phyloP scores from a whole-genome alignment of 2,797 vertebrate genomes.

The Anomalospiza imberbis region DNA sequence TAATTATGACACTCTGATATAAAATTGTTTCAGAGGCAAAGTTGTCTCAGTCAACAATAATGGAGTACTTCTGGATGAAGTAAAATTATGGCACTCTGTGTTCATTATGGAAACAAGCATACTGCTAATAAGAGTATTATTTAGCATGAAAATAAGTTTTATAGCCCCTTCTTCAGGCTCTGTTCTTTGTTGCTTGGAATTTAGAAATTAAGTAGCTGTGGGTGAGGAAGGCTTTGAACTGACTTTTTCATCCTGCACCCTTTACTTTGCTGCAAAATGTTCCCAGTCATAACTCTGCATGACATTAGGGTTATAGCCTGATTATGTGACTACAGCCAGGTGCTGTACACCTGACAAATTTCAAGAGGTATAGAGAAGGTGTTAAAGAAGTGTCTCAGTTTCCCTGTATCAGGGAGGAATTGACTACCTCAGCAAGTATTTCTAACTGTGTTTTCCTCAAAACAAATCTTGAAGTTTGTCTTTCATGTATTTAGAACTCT shows the following conservation, averaged over 20 bases:
- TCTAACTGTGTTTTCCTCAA: background rate
- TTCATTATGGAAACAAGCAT: background rate
- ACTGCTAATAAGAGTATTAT: background rate
- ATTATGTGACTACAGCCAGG: background rate
- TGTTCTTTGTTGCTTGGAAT: background rate
- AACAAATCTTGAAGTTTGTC: background rate
- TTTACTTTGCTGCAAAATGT: background rate
- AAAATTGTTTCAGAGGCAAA: background rate
- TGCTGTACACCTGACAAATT: background rate
- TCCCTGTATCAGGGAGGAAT: background rate
- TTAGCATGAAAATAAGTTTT: background rate
- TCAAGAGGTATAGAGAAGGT: background rate
- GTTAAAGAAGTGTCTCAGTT: background rate
- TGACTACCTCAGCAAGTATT: background rate
- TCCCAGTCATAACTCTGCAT: background rate
- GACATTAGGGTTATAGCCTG: background rate
- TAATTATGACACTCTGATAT: background rate
- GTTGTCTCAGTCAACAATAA: constrained; percentile 8
- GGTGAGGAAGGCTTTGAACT: background rate
- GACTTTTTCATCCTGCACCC: background rate
- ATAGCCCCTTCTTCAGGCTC: background rate
- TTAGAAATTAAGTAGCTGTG: background rate
- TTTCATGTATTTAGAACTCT: constrained; percentile 1
- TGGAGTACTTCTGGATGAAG: background rate
- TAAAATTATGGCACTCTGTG: background rate